Percentiles rank a stretch among this genome's conserved stretches.
Evolutionary conservation across 2,888 invertebrate species (phyloP).

Genomic region (Hanleya hanleyi): DNA sequence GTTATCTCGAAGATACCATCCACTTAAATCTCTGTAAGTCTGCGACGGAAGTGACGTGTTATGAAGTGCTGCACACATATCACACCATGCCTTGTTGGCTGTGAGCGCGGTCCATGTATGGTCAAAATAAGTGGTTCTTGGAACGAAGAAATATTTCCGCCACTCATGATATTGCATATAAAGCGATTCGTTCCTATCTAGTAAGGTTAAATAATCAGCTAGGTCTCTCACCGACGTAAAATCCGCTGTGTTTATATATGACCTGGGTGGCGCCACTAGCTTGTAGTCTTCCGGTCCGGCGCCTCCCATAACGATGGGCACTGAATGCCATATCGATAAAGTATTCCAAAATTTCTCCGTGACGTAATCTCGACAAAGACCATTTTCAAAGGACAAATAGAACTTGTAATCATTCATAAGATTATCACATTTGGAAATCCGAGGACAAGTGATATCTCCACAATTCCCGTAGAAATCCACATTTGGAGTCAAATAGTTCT

Average conservation of each 20-base stretch:
- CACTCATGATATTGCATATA: neutral
- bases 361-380: neutral
- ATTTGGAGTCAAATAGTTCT: neutral
- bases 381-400: neutral
- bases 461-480: constrained; percentile 4
- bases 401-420: neutral
- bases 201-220: neutral
- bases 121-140: too few species aligned
- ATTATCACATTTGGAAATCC: neutral
- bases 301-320: constrained; percentile 4
- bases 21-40: neutral
- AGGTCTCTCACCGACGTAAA: neutral
- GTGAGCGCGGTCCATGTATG: too few species aligned
- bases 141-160: neutral
- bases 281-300: neutral
- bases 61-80: neutral
- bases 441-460: neutral
- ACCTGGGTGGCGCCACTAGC: neutral
- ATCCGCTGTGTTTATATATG: neutral
- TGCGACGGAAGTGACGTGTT: neutral
- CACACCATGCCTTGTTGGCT: too few species aligned
- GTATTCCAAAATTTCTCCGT: neutral
- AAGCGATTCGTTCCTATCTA: neutral
- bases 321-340: neutral
- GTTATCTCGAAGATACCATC: neutral